Evolutionary conservation across 2,888 invertebrate species (phyloP).

Genomic region (Leptopilina myrica): DNA sequence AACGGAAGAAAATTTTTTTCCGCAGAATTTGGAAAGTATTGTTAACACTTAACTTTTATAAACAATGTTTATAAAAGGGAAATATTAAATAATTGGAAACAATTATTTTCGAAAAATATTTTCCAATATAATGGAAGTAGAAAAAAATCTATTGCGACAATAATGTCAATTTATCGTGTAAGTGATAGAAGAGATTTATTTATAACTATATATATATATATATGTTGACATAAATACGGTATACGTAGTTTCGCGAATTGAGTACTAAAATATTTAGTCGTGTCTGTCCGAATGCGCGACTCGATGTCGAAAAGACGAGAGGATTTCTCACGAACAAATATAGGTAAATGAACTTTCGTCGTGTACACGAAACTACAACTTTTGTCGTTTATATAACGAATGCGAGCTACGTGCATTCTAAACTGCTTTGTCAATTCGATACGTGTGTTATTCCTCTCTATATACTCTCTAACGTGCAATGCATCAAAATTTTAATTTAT

Average conservation of each 20-base stretch:
- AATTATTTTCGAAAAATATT: no score
- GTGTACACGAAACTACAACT: slow-evolving; percentile 8
- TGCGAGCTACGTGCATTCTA: slow-evolving; percentile 4
- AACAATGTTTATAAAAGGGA: no score
- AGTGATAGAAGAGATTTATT: not conserved
- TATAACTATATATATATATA: not conserved
- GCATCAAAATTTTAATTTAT: slow-evolving; percentile 14
- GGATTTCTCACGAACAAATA: slow-evolving; percentile 21
- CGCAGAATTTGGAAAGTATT: no score
- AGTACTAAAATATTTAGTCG: slow-evolving; percentile 26
- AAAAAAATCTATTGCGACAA: no score
- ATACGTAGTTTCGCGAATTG: slow-evolving; percentile 6
- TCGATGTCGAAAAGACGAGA: not conserved
- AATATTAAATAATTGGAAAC: no score
- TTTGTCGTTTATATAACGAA: slow-evolving; percentile 30
- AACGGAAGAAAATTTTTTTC: no score
- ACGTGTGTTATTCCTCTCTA: slow-evolving; percentile 4
- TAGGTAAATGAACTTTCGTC: slow-evolving; percentile 10
- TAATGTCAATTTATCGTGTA: not conserved
- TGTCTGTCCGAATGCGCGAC: not conserved
- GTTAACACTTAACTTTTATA: no score
- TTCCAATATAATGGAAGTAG: no score
- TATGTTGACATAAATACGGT: no score
- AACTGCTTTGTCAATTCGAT: slow-evolving; percentile 22
- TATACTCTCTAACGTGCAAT: not conserved